Base-by-base conservation (phyloP, 2,888 invertebrate species). In the Drosophila multiciliata region DNA sequence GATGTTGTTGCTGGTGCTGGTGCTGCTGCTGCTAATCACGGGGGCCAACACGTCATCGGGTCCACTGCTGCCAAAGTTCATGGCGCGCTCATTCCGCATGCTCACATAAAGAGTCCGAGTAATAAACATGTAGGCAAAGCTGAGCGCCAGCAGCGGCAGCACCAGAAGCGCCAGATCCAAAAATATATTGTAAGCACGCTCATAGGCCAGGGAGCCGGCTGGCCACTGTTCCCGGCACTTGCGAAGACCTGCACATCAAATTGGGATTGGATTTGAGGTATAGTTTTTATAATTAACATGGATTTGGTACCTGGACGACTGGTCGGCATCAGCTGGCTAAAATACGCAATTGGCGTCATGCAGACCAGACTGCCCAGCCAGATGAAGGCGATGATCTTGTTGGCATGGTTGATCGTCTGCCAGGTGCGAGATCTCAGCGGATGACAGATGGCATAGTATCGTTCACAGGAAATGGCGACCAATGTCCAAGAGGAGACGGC, bases 401-500 rank as follows among this genome's bases (percentile, higher is more conserved):
- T 96, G 54, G 96, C 95, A 92, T 97, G 96, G 53, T 95, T 95
- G 70, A 95, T 93, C 1, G 96, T 96, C 92, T 96, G 96, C 96
- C 96, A 97, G 71, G 95, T 93, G 45, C 96, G 93, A 0, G 96
- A 96, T 71, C 96, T 94, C 35, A 97, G 92, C 0, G 97, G 96
- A 90, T 96, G 95, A 90, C 96, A 96, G 85, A 97, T 97, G 78
- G 96, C 97, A 91, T 96, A 96, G 92, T 96, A 97, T 23, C 96
- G 94, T 91, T 97, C 96, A 80, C 96, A 94, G 20, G 96, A 96
- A 74, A 97, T 96, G 53, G 96, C 96, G 36, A 96, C 96, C 79
- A 97, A 90, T 0, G 97, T 97, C 95, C 96, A 96, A 3, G 96
- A 96, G 35, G 95, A 95, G 6, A 96, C 96, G 3, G 96, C 95